These are phyloP conservation scores for Panzeria rudis DNA, from an alignment of 2,888 invertebrate genomes.

Conservation along the genomic window DNA sequence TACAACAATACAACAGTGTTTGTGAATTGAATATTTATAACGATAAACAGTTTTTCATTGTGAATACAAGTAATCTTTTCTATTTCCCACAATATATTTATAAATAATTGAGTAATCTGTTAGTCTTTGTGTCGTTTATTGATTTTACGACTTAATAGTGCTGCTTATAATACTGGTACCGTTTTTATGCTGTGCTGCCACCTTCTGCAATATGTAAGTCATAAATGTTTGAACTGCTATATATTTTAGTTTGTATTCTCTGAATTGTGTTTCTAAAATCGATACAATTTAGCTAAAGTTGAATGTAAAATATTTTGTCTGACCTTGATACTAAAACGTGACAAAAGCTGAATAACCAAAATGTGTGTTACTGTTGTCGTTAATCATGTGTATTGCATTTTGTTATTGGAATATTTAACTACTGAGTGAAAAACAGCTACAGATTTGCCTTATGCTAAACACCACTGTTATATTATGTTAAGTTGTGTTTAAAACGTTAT, in stretches of 20 bases:
- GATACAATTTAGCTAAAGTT: background rate
- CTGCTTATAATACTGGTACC: background rate
- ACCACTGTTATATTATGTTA: no score
- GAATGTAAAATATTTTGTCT: no score
- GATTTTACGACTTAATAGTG: background rate
- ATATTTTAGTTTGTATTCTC: constrained; percentile 12
- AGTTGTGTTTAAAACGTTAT: no score
- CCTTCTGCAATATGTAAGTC: constrained; percentile 14
- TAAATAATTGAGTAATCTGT: background rate
- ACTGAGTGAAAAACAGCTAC: no score
- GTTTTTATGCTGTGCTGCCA: background rate
- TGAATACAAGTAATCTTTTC: background rate
- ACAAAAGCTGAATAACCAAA: background rate
- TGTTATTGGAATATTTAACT: no score
- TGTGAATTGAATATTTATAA: background rate
- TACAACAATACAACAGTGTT: no score
- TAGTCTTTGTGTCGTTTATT: background rate
- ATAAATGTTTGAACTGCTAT: constrained; percentile 9
- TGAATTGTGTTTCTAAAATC: background rate
- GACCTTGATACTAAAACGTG: background rate
- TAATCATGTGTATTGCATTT: background rate
- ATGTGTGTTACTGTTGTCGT: background rate
- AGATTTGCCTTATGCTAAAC: no score
- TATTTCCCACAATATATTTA: background rate
- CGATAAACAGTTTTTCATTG: no score